phyloP scores from a whole-genome alignment of 2,888 invertebrate species.

The Globia sparganii region DNA sequence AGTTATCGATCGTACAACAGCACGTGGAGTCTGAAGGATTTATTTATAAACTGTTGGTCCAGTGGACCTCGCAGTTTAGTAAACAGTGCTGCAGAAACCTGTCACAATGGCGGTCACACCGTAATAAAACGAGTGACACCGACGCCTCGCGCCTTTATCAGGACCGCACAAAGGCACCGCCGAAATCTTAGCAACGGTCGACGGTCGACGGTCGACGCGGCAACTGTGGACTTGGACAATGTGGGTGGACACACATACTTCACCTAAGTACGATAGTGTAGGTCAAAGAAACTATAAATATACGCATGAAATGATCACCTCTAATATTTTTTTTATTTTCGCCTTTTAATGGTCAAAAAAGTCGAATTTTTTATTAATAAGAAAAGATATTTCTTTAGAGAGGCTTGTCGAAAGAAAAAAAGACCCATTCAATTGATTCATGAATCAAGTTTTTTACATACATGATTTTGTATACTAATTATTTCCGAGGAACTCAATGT shows the following conservation, averaged over 20 bases:
- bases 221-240: slow-evolving; percentile 52
- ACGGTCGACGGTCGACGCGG: background rate
- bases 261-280: too few species aligned
- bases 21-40: slow-evolving; percentile 5
- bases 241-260: too few species aligned
- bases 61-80: slow-evolving; percentile 34
- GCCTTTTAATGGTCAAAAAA: background rate
- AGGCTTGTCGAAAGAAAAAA: background rate
- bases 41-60: slow-evolving; percentile 22
- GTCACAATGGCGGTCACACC: slow-evolving; percentile 47
- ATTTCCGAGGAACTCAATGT: slow-evolving; percentile 14
- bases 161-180: slow-evolving; percentile 59
- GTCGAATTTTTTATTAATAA: too few species aligned
- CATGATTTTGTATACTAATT: slow-evolving; percentile 15
- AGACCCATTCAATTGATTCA: slow-evolving; percentile 19
- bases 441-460: slow-evolving; percentile 8
- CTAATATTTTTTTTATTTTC: too few species aligned
- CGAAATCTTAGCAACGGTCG: slow-evolving; percentile 58
- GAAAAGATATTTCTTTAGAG: background rate
- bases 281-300: background rate
- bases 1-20: background rate
- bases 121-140: slow-evolving; percentile 56
- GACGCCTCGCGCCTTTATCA: slow-evolving; percentile 65
- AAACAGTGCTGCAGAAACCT: slow-evolving; percentile 14
- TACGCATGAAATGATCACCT: background rate